Percentiles rank a stretch among this genome's conserved stretches.
Conservation (phyloP, 2,888 invertebrate species). For the Chymomyza procnemis region DNA sequence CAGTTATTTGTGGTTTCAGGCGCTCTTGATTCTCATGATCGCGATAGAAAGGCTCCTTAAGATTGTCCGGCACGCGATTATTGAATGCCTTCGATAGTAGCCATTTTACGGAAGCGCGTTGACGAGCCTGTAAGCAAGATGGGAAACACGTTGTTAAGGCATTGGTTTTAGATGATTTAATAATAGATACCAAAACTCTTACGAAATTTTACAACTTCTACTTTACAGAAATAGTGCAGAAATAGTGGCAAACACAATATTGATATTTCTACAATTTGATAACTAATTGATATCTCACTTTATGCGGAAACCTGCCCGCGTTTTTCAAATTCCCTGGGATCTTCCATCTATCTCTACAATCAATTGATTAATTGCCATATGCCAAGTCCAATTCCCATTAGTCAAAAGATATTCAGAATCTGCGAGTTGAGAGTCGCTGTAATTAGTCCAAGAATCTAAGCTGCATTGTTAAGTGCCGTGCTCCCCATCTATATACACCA, state of each 20-base stretch:
- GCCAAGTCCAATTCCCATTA: not conserved
- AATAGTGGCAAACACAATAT: too few relatives aligned
- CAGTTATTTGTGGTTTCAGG: constrained; percentile 93
- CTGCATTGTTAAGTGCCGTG: not conserved
- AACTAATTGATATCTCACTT: not conserved
- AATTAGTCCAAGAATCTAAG: not conserved
- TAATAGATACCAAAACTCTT: too few relatives aligned
- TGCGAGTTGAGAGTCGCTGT: not conserved
- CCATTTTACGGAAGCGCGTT: constrained; percentile 97
- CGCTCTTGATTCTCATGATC: constrained; percentile 97
- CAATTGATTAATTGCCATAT: not conserved
- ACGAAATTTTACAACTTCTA: too few relatives aligned
- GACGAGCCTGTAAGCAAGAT: constrained; percentile 89
- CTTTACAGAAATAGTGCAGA: too few relatives aligned
- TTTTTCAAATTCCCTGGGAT: too few relatives aligned
- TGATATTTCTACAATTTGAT: not conserved
- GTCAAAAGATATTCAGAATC: not conserved
- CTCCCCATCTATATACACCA: not conserved
- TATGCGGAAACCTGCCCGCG: too few relatives aligned
- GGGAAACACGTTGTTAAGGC: not conserved
- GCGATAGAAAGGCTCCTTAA: constrained; percentile 95
- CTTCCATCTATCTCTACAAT: not conserved
- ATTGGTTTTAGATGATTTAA: too few relatives aligned
- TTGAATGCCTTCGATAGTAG: constrained; percentile 96
- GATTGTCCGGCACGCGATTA: constrained; percentile 94